Base-by-base conservation (phyloP, 2,888 invertebrate species). In the Macrophya annulata region DNA sequence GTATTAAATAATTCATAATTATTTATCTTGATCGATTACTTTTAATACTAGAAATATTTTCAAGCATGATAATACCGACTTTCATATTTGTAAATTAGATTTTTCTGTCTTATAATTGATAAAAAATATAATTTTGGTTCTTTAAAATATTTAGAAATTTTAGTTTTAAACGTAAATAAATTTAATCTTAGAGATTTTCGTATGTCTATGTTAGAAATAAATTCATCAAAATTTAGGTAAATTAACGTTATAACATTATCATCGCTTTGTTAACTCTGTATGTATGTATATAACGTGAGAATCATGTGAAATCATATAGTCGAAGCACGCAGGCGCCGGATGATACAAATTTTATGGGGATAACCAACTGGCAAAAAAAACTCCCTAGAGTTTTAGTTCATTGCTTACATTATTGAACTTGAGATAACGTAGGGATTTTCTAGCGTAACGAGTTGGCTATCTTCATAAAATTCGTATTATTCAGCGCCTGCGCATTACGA, bases 1-100 rank as follows among this genome's bases (percentile, higher is more conserved):
- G 1, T 8, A 51, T 31, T 37, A 48, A 77, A 45, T 15, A 40
- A 43, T 10, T 4, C 15, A n/a, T 72, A 9, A 25, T 21, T n/a
- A 25, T 45, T 15, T 12, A 45, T 45, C 10, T n/a, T 55, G n/a
- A 43, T 21, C 43, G 48, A 74, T 74, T 68, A 37, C 37, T 62
- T 8, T 55, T 62, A 25, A 62, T 25, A 62, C 9, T 43, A 43
- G 43, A 72, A 72, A 72, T 76, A 76, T 76, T 76, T 76, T 76
- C 45, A 25, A 76, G 76, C 76, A 76, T 76, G 76, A 72, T 40
- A 2, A 3, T 31, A 31, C 5, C 37, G 37, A n/a, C 71, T 72
- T 3, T 71, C 10, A 4, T 72, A n/a, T 37, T 31, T 12, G 25
- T 37, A 43, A 1, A 2, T 43, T 43, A 21, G 9, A 43, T 72